Evolutionary conservation across 2,113 vertebrate species (phyloP), one percentile per base, ranked within the genome.

Genomic region (Xenopus laevis): DNA sequence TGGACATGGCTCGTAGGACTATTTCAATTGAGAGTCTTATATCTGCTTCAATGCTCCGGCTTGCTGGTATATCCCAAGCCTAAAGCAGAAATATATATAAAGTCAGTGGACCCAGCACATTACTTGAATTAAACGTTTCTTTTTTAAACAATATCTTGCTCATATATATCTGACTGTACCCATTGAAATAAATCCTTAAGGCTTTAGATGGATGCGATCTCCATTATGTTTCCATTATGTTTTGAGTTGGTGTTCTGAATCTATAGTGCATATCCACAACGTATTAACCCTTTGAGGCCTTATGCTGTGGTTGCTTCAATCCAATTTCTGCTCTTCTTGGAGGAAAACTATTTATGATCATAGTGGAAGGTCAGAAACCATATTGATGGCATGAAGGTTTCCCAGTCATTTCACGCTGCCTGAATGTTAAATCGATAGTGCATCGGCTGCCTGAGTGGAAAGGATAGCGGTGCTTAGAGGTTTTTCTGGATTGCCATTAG

Each of bases 401-500:
- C 82, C 81, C 16, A 83, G 82, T 87, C 79, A 81, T 83, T 82
- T 80, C 57, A 0, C 15, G 2, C 79, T 73, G 70, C 45, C 78
- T 83, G 82, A 83, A 84, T 83, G 78, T 83, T 84, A 82, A 87
- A 89, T 89, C 86, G 0, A 88, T 87, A 87, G 79, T 78, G 74
- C 80, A 85, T 88, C 85, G 85, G 82, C 85, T 84, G 83, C 76
- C 79, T 78, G 80, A 82, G 80, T 81, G 68, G 78, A 85, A 80
- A 83, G 78, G 76, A 63, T 63, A 66, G 66, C 60, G 11, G 10
- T 50, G 47, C 58, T 46, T 69, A 27, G 59, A 69, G 47, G 60
- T 55, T 55, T 68, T 40, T 27, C 27, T 55, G n/a, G 12, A 76
- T 55, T 52, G 58, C 70, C 68, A 64, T 81, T 67, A 67, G 65